Evolutionary conservation across 2,113 vertebrate genomes (phyloP).

Genomic region (Catharus bicknelli): DNA sequence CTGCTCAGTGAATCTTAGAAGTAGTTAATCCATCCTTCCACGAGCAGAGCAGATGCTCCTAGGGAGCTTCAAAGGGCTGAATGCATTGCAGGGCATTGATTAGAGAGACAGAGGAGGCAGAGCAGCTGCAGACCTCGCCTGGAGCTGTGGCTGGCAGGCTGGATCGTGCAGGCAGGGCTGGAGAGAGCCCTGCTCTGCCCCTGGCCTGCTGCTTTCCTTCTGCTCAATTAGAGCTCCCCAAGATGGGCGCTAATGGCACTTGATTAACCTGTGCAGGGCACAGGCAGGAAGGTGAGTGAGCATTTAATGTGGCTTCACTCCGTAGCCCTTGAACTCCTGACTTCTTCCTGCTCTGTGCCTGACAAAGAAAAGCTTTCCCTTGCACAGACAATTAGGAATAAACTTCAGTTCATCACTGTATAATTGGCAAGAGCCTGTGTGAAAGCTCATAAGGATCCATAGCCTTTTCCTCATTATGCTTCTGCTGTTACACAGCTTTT

Average conservation of each 20-base stretch:
- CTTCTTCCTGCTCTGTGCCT: fast-evolving
- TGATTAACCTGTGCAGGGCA: background rate
- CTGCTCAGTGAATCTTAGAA: background rate
- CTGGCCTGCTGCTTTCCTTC: background rate
- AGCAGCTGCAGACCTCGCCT: background rate
- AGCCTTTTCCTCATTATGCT: background rate
- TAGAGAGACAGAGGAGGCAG: background rate
- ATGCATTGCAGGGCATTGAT: background rate
- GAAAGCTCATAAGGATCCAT: background rate
- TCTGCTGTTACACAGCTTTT: background rate
- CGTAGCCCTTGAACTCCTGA: no score
- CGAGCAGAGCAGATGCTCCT: background rate
- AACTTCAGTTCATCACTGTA: background rate
- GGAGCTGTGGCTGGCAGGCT: background rate
- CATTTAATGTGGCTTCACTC: background rate
- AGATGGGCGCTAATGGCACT: background rate
- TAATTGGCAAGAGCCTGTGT: background rate
- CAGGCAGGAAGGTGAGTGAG: background rate
- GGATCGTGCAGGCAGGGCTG: background rate
- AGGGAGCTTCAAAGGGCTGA: background rate
- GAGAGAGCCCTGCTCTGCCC: fast-evolving
- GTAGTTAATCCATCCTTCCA: background rate
- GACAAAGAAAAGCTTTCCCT: background rate
- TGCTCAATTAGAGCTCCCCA: background rate
- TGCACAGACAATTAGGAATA: background rate